Base-by-base conservation (phyloP, 53 echinoderm and acorn worm species). In the Henricia sp. region DNA sequence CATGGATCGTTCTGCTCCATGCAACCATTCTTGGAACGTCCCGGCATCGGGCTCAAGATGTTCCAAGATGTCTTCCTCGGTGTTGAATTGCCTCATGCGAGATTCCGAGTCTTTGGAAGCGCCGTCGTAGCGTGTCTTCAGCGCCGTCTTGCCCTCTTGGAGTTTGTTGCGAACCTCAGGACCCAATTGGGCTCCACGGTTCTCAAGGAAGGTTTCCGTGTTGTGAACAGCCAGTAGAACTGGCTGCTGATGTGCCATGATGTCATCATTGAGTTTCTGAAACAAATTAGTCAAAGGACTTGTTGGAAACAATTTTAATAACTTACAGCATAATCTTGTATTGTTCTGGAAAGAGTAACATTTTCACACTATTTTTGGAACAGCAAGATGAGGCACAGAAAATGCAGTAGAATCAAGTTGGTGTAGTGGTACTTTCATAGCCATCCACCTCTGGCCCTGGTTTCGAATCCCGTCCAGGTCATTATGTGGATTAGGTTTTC, bases 181-280 rank as follows among this genome's bases (percentile, higher is more conserved):
- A 41, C 82, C 72, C 30, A 97, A 90, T 40, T 94, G 83, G 44
- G 85, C 48, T 28, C 88, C 70, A 68, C 88, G 82, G 29, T 85
- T 83, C 20, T 91, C 94, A 28, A 97, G 90, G 84, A 97, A 94
- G 37, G 89, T 84, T 29, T 94, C 83, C 0, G 97, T 92, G 86
- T 91, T 97, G 84, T 97, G 97, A 3, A 92, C 84, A 19, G 92
- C 92, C 25, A 97, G 72, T 16, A 97, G 75, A 19, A 97, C 88
- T 37, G 97, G 97, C 64, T 97, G 97, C 74, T 97, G 97, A 80
- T 92, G 97, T 28, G 90, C 94, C 35, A 97, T 70, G 65, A 97
- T 94, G 72, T 97, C 97, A 65, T 97, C 97, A 69, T 85, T 83
- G 59, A 90, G 82, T n/a, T 82, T 89, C 97, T 97, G 80, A 24